Percentiles rank a stretch among this genome's conserved stretches.
Conservation (phyloP, 2,113 vertebrate genomes). For the Chloropsis cyanopogon region DNA sequence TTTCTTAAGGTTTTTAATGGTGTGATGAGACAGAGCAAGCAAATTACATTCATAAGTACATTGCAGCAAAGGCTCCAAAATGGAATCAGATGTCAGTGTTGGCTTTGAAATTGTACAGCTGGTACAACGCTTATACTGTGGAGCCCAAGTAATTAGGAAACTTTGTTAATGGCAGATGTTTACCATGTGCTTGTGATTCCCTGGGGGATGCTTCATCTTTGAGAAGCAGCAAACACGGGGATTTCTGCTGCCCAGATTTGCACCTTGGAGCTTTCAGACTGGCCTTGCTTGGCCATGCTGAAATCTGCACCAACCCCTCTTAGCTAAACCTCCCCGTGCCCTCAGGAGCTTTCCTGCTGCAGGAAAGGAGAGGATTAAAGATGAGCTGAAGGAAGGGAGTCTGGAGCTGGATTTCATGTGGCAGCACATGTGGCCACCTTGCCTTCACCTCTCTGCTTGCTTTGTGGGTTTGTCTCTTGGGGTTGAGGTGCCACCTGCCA, state of each 20-base stretch:
- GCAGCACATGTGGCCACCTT: neutral
- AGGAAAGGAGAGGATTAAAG: neutral
- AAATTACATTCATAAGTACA: neutral
- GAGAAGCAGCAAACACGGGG: neutral
- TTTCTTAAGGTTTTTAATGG: neutral
- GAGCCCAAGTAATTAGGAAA: neutral
- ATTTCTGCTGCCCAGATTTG: neutral
- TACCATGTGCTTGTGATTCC: neutral
- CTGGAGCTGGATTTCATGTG: neutral
- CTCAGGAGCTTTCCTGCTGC: neutral
- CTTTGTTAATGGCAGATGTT: neutral
- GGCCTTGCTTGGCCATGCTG: fast-evolving
- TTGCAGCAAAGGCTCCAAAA: neutral
- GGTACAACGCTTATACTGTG: neutral
- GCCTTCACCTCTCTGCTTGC: neutral
- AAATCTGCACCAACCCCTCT: neutral
- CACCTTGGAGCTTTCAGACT: neutral
- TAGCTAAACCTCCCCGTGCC: fast-evolving
- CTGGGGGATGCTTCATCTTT: neutral
- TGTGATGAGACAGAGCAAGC: neutral
- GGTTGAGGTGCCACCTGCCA: neutral
- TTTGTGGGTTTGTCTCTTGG: neutral
- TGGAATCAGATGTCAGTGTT: conserved; percentile 27
- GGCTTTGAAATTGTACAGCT: neutral
- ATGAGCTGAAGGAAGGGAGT: neutral